A percentile compares a stretch with the other conserved stretches of the same genome.
Evolutionary conservation across 2,888 invertebrate species (phyloP).

Genomic region (Drepana falcataria): DNA sequence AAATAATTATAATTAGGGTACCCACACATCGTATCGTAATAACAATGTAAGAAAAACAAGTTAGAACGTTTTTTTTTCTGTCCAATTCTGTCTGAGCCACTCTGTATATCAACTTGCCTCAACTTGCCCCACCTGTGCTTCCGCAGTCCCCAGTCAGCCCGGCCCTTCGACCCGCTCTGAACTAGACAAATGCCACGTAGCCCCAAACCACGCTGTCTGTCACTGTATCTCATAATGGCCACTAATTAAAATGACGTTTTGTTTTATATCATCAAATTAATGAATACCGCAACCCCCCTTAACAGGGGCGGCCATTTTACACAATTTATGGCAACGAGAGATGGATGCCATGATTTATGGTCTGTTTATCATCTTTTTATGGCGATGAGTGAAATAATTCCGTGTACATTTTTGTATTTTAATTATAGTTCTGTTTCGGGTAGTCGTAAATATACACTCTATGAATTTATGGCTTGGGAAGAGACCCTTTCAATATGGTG

Average conservation of each 20-base stretch:
- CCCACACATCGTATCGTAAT: too few species aligned
- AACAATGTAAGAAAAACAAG: too few species aligned
- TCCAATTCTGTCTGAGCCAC: too few species aligned
- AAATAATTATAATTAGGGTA: too few species aligned
- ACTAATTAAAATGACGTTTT: slow-evolving; percentile 64
- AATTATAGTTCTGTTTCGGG: slow-evolving; percentile 26
- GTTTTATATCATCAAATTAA: slow-evolving; percentile 65
- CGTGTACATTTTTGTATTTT: slow-evolving; percentile 27
- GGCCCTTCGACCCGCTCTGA: slow-evolving; percentile 16
- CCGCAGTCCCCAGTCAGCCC: slow-evolving; percentile 1
- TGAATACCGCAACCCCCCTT: slow-evolving; percentile 37
- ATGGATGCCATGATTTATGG: slow-evolving; percentile 57
- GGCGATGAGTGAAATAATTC: slow-evolving; percentile 38
- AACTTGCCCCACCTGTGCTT: slow-evolving; percentile 4
- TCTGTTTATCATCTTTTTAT: slow-evolving; percentile 56
- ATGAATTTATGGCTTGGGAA: slow-evolving; percentile 13
- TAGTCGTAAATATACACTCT: slow-evolving; percentile 13
- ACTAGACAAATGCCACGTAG: slow-evolving; percentile 39
- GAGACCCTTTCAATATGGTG: background rate
- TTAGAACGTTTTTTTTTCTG: too few species aligned
- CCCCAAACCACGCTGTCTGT: slow-evolving; percentile 36
- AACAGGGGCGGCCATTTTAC: slow-evolving; percentile 23
- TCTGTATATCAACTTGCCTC: background rate
- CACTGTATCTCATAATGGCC: slow-evolving; percentile 53
- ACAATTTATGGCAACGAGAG: slow-evolving; percentile 39